Evolutionary conservation across 2,888 invertebrate species (phyloP).

Genomic region (Julus scanicus): DNA sequence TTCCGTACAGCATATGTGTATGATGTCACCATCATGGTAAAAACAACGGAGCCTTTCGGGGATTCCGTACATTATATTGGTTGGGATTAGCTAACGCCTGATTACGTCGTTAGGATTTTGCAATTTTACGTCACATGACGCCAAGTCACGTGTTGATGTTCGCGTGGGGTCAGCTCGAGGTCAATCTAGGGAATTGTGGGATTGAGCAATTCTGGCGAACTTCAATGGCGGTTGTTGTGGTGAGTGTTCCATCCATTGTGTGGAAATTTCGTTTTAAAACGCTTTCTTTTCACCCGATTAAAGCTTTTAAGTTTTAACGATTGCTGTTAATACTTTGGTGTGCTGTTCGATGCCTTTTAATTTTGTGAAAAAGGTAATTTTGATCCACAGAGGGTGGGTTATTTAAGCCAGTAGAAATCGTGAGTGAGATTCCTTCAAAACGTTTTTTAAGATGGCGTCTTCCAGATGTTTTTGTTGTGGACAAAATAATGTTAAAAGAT

Average conservation of each 20-base stretch:
- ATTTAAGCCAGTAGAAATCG: background rate
- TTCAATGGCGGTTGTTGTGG: constrained; percentile 29
- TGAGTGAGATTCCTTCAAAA: background rate
- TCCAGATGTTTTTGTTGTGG: background rate
- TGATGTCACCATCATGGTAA: no score
- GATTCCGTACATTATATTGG: background rate
- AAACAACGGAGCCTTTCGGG: no score
- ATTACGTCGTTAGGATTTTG: background rate
- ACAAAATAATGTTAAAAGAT: background rate
- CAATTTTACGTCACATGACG: background rate
- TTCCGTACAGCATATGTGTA: no score
- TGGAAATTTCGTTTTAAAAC: background rate
- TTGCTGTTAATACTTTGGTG: background rate
- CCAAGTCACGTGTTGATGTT: background rate
- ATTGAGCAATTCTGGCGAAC: constrained; percentile 42
- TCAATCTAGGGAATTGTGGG: constrained; percentile 5
- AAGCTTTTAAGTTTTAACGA: background rate
- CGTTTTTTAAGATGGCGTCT: constrained; percentile 1
- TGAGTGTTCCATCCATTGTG: constrained; percentile 34
- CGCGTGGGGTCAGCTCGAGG: constrained; percentile 39
- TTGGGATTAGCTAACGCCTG: background rate
- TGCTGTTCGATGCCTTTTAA: background rate
- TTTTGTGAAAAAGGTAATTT: background rate
- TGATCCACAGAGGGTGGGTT: background rate
- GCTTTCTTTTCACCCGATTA: background rate